These are phyloP conservation scores for Knipowitschia caucasica DNA, from an alignment of 2,797 vertebrate genomes.

Conservation along the genomic window DNA sequence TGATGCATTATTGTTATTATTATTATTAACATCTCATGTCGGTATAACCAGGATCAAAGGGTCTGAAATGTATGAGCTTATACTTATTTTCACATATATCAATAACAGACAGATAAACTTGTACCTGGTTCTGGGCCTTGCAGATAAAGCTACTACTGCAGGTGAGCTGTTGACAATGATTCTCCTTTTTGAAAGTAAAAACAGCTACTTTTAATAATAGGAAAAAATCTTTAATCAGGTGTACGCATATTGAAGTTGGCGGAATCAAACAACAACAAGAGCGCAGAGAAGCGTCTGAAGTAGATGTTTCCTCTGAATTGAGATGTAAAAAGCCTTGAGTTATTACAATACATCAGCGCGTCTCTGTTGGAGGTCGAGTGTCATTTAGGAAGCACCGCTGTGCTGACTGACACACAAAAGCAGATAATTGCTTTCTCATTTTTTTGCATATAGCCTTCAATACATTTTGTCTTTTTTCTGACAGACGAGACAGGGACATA, in stretches of 20 bases:
- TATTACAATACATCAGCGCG: constrained; percentile 40
- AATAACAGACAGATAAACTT: too few relatives aligned
- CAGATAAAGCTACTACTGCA: too few relatives aligned
- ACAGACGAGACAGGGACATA: constrained; percentile 62
- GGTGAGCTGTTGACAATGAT: too few relatives aligned
- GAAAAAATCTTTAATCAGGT: constrained; percentile 6
- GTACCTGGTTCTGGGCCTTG: too few relatives aligned
- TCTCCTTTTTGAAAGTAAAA: too few relatives aligned
- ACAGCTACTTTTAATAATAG: too few relatives aligned
- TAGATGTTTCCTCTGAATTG: constrained; percentile 23
- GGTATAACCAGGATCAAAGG: too few relatives aligned
- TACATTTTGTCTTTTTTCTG: constrained; percentile 64
- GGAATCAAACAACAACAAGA: constrained; percentile 19
- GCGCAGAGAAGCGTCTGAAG: constrained; percentile 26
- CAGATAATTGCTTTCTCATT: constrained; percentile 68
- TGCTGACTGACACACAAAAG: constrained; percentile 65
- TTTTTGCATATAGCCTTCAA: constrained; percentile 62
- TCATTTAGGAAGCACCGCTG: constrained; percentile 28
- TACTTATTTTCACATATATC: too few relatives aligned
- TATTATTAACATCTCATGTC: too few relatives aligned
- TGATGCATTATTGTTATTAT: too few relatives aligned
- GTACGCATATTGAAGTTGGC: constrained; percentile 6
- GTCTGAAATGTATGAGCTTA: too few relatives aligned
- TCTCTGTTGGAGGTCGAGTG: constrained; percentile 22
- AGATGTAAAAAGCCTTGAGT: constrained; percentile 22